These are phyloP conservation scores for Cyprinodon tularosa DNA, from an alignment of 2,113 vertebrate genomes.

Conservation along the genomic window DNA sequence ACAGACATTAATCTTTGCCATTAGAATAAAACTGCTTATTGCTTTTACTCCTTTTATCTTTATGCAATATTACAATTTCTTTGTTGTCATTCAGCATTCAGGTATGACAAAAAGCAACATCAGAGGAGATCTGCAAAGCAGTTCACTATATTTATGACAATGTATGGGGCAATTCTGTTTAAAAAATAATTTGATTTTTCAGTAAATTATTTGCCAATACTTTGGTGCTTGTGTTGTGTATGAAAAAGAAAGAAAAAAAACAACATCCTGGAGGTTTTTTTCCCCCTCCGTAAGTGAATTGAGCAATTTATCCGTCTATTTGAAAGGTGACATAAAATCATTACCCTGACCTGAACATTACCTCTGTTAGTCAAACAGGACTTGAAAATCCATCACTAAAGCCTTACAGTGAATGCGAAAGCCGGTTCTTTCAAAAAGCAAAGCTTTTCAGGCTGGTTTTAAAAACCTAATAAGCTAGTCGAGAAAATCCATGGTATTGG, in stretches of 20 bases:
- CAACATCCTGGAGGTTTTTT: background rate
- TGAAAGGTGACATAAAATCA: conserved; percentile 20
- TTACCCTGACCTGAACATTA: conserved; percentile 21
- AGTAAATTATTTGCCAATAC: background rate
- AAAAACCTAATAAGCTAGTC: background rate
- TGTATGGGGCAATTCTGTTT: too few species aligned
- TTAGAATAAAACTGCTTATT: background rate
- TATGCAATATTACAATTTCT: background rate
- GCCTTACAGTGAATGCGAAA: background rate
- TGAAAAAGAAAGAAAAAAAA: background rate
- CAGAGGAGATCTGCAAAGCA: background rate
- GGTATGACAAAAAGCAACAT: background rate
- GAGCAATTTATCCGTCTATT: conserved; percentile 1
- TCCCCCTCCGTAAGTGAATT: conserved; percentile 8
- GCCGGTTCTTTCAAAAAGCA: conserved; percentile 33
- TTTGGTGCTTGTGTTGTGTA: background rate
- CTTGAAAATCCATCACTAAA: conserved; percentile 1
- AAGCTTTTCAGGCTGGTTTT: conserved; percentile 11
- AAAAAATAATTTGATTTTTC: background rate
- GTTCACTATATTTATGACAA: too few species aligned
- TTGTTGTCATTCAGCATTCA: too few species aligned
- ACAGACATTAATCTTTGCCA: background rate
- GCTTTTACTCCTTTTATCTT: background rate
- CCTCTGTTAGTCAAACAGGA: conserved; percentile 11
- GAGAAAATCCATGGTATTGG: conserved; percentile 63